A percentile compares a stretch with the other conserved stretches of the same genome.
Evolutionary conservation across 1,140 invertebrate genomes (phyloP).

Genomic region (Conus ventricosus): DNA sequence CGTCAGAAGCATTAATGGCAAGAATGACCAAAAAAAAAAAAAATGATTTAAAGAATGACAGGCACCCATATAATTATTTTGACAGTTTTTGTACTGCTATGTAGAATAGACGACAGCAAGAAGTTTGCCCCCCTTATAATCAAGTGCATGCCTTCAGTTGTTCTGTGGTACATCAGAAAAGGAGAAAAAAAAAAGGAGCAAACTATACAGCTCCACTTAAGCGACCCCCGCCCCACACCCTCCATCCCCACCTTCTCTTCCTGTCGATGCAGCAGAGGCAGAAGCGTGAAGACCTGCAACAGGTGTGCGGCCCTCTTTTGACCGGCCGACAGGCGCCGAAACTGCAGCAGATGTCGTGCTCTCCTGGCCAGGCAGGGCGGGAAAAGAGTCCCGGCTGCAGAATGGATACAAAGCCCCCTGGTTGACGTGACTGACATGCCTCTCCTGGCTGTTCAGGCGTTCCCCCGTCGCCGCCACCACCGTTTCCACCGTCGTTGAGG

Average conservation of each 20-base stretch:
- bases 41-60: too few species aligned
- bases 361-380: not conserved
- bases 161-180: too few species aligned
- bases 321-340: not conserved
- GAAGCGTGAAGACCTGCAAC: not conserved
- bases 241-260: not conserved
- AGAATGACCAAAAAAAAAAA: too few species aligned
- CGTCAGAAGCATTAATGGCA: too few species aligned
- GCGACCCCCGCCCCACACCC: too few species aligned
- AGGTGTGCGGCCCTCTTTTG: not conserved
- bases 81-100: too few species aligned
- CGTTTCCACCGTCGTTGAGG: conserved; percentile 12
- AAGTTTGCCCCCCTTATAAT: too few species aligned
- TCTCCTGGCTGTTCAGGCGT: conserved; percentile 19
- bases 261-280: not conserved
- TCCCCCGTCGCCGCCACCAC: conserved; percentile 32
- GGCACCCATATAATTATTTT: too few species aligned
- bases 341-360: not conserved
- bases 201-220: too few species aligned
- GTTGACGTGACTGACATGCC: not conserved
- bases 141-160: too few species aligned
- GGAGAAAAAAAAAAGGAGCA: too few species aligned
- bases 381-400: not conserved
- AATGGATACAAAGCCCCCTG: conserved; percentile 7
- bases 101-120: too few species aligned